phyloP scores from a whole-genome alignment of 37 sponge, comb jelly and placozoan species.

The Agelas oroides region DNA sequence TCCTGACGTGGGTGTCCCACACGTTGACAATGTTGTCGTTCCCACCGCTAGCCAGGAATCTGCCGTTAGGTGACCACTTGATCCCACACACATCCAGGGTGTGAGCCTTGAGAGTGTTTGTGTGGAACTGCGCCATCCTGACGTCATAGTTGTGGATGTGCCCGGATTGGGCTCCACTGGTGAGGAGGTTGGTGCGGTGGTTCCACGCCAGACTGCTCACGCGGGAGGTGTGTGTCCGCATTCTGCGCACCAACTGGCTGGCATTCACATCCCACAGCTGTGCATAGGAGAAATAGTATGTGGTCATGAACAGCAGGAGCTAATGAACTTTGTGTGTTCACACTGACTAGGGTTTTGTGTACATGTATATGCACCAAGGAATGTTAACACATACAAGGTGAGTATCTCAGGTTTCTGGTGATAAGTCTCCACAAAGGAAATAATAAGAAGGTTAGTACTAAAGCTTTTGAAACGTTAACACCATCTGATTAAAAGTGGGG shows the following conservation, averaged over 20 bases:
- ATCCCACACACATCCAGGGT: constrained; percentile 92
- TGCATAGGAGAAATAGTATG: background rate
- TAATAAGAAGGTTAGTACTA: too few relatives aligned
- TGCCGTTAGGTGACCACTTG: constrained; percentile 82
- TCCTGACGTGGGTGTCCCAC: constrained; percentile 73
- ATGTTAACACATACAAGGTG: too few relatives aligned
- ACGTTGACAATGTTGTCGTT: constrained; percentile 89
- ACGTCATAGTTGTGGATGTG: constrained; percentile 86
- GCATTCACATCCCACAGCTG: constrained; percentile 89
- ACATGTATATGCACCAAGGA: too few relatives aligned
- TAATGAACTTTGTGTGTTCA: too few relatives aligned
- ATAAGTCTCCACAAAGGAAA: too few relatives aligned
- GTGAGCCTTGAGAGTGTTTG: constrained; percentile 58
- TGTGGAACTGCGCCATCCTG: constrained; percentile 55
- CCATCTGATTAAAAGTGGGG: too few relatives aligned
- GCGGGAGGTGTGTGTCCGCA: constrained; percentile 71
- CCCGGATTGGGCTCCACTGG: constrained; percentile 80
- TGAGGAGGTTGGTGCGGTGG: constrained; percentile 55
- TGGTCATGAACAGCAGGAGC: too few relatives aligned
- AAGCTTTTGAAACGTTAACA: too few relatives aligned
- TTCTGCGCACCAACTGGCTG: constrained; percentile 59
- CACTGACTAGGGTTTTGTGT: too few relatives aligned
- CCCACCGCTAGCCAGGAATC: constrained; percentile 88
- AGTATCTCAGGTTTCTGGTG: too few relatives aligned
- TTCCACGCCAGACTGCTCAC: constrained; percentile 85